phyloP scores from a whole-genome alignment of 2,113 vertebrate genomes.

The Ophthalmolycus amberensis region DNA sequence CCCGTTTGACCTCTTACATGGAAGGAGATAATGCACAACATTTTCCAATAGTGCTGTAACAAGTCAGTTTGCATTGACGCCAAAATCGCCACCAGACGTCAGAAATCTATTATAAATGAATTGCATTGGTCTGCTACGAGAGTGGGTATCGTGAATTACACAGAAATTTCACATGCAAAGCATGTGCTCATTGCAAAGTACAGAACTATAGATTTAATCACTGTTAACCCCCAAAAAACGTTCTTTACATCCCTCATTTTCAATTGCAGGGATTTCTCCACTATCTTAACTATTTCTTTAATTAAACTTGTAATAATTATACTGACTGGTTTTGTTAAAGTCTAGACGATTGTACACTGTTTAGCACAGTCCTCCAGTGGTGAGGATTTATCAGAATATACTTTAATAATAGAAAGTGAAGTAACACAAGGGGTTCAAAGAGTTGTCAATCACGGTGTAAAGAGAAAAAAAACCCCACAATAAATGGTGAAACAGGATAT shows the following conservation, averaged over 20 bases:
- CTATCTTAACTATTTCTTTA: neutral
- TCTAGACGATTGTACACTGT: neutral
- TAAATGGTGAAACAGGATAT: neutral
- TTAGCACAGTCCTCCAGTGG: neutral
- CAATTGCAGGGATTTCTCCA: neutral
- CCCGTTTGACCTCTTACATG: neutral
- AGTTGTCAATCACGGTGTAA: neutral
- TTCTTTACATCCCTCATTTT: slow-evolving; percentile 3
- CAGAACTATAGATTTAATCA: slow-evolving; percentile 18
- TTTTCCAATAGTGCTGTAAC: neutral
- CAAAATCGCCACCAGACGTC: neutral
- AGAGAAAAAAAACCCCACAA: neutral
- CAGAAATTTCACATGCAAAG: slow-evolving; percentile 17
- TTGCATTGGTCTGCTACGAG: slow-evolving; percentile 6
- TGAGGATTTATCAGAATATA: neutral
- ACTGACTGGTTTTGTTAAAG: neutral
- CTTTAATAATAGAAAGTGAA: neutral
- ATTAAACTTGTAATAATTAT: slow-evolving; percentile 7
- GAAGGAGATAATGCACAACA: neutral
- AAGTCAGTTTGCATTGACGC: neutral
- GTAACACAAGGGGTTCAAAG: neutral
- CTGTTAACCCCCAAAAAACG: neutral
- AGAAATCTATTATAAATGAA: slow-evolving; percentile 22
- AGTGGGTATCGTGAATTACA: slow-evolving; percentile 18
- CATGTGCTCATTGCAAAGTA: neutral